These are phyloP conservation scores for Lophotriccus pileatus DNA, from an alignment of 2,797 vertebrate species.

Conservation along the genomic window DNA sequence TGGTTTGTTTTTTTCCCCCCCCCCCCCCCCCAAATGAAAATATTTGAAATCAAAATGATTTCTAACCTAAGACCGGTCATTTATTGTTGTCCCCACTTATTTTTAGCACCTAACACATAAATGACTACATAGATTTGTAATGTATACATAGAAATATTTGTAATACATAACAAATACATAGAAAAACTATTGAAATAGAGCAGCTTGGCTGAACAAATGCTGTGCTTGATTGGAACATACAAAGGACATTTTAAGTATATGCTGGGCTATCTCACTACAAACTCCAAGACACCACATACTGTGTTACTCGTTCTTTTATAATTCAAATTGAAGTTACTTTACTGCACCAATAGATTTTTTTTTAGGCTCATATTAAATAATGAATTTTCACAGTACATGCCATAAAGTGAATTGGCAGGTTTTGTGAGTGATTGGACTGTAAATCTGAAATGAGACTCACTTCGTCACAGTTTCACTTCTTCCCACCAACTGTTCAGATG, in stretches of 20 bases:
- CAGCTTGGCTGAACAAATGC: neutral
- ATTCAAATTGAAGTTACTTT: neutral
- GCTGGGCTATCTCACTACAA: neutral
- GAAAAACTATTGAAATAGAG: neutral
- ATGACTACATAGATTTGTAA: neutral
- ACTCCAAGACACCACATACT: neutral
- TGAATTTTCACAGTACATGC: constrained; percentile 36
- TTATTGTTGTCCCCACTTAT: neutral
- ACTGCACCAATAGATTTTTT: neutral
- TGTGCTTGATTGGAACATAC: neutral
- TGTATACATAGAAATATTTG: neutral
- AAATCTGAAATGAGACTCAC: constrained; percentile 62
- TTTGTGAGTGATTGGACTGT: constrained; percentile 34
- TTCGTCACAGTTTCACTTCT: constrained; percentile 48
- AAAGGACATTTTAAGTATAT: neutral
- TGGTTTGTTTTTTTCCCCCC: neutral
- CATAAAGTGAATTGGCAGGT: constrained; percentile 42
- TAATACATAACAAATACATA: neutral
- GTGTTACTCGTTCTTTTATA: neutral
- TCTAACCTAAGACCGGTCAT: neutral
- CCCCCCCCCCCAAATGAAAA: neutral
- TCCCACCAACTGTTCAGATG: constrained; percentile 68
- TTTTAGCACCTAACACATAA: neutral
- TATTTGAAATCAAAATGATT: neutral
- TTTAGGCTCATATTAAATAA: constrained; percentile 28